Evolutionary conservation across 1,140 invertebrate species (phyloP).

Genomic region (Listronotus bonariensis): DNA sequence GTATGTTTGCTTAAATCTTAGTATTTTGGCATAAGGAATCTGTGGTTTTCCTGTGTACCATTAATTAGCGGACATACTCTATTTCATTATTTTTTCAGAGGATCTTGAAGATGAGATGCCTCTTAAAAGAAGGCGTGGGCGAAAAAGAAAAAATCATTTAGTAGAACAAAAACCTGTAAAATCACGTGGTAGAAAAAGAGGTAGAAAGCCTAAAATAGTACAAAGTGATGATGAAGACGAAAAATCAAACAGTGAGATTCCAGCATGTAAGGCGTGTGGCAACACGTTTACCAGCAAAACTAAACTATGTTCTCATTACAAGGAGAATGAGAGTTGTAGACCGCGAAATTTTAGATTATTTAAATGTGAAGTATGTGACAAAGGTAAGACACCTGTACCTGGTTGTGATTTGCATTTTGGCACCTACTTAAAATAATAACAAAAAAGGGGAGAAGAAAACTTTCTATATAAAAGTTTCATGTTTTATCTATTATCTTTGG

Average conservation of each 20-base stretch:
- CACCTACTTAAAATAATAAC: no score
- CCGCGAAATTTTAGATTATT: conserved; percentile 33
- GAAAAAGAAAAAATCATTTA: conserved; percentile 17
- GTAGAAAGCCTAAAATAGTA: conserved; percentile 16
- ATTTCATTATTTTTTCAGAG: conserved; percentile 5
- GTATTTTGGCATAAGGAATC: no score
- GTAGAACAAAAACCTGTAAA: conserved; percentile 13
- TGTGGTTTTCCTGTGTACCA: no score
- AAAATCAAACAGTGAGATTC: conserved; percentile 29
- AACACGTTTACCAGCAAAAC: conserved; percentile 36
- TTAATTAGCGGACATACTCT: no score
- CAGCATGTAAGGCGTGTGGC: conserved; percentile 29
- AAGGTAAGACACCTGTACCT: conserved; percentile 34
- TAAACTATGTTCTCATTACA: conserved; percentile 32
- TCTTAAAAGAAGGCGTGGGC: conserved; percentile 19
- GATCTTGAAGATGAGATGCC: conserved; percentile 10
- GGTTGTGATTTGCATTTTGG: no score
- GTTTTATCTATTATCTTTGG: no score
- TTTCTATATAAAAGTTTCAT: no score
- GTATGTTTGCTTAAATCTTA: no score
- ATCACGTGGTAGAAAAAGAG: conserved; percentile 12
- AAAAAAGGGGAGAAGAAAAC: no score
- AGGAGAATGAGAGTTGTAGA: conserved; percentile 34
- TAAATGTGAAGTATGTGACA: conserved; percentile 38
- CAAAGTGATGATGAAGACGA: conserved; percentile 25